These are phyloP conservation scores for Cataglyphis albicans DNA, from an alignment of 2,888 invertebrate species.

Conservation along the genomic window DNA sequence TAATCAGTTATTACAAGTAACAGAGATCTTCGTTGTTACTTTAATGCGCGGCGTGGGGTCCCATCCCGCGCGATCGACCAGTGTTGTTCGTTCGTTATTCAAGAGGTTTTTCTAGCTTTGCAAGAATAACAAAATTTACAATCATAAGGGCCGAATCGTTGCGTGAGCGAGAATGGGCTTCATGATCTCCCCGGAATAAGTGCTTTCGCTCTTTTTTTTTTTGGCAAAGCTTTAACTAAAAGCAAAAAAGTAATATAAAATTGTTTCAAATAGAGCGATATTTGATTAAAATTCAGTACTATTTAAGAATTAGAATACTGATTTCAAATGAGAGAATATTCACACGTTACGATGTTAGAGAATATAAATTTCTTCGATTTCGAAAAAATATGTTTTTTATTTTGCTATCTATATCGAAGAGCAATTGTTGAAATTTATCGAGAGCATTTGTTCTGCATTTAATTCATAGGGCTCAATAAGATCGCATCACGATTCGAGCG, in stretches of 20 bases:
- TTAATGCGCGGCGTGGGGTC: slow-evolving; percentile 57
- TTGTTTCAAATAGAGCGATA: neutral
- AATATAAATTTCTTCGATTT: neutral
- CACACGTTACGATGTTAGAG: neutral
- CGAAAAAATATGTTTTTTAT: neutral
- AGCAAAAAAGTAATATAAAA: neutral
- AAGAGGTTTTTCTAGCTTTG: slow-evolving; percentile 75
- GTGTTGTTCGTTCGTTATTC: slow-evolving; percentile 77
- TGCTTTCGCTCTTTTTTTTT: slow-evolving; percentile 7
- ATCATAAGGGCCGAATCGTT: slow-evolving; percentile 59
- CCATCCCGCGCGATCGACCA: slow-evolving; percentile 72
- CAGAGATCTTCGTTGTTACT: slow-evolving; percentile 75
- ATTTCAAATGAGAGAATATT: neutral
- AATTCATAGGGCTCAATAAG: neutral
- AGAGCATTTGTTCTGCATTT: slow-evolving; percentile 19
- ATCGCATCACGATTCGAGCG: slow-evolving; percentile 44
- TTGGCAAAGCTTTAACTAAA: neutral
- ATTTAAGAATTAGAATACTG: neutral
- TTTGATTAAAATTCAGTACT: neutral
- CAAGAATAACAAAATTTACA: slow-evolving; percentile 71
- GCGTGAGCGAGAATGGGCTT: neutral
- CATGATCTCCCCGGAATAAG: slow-evolving; percentile 15
- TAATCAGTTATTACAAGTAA: slow-evolving; percentile 79
- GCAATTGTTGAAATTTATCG: slow-evolving; percentile 2
- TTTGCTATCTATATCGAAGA: neutral